A percentile compares a stretch with the other conserved stretches of the same genome.
Conservation (phyloP, 2,113 vertebrate species). For the Monopterus albus region DNA sequence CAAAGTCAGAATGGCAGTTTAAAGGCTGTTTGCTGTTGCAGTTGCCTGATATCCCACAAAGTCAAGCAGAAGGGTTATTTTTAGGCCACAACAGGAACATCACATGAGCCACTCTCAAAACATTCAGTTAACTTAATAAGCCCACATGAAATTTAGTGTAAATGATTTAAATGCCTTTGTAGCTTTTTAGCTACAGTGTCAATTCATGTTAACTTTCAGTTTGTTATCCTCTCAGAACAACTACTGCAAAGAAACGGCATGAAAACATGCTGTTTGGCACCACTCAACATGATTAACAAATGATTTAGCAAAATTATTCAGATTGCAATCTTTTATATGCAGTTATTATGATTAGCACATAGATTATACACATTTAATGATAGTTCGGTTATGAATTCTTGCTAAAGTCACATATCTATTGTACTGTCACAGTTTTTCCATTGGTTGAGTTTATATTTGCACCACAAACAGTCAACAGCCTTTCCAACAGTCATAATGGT, state of each 20-base stretch:
- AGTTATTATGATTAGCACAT: too few species aligned
- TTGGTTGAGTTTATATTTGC: too few species aligned
- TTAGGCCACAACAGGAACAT: slow-evolving; percentile 30
- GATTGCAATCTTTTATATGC: too few species aligned
- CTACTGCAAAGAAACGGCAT: too few species aligned
- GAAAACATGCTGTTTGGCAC: too few species aligned
- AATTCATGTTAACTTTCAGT: neutral
- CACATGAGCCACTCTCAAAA: slow-evolving; percentile 8
- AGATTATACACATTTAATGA: too few species aligned
- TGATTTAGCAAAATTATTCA: too few species aligned
- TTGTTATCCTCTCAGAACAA: neutral
- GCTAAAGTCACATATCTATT: too few species aligned
- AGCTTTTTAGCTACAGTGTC: neutral
- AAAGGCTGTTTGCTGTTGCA: slow-evolving; percentile 28
- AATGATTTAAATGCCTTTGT: slow-evolving; percentile 4
- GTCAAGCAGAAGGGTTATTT: slow-evolving; percentile 30
- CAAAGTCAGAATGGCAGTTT: slow-evolving; percentile 33
- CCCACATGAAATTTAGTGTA: slow-evolving; percentile 6
- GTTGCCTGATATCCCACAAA: slow-evolving; percentile 27
- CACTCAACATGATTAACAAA: neutral
- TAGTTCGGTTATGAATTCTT: too few species aligned
- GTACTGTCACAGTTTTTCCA: too few species aligned
- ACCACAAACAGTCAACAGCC: too few species aligned
- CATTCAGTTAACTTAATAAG: slow-evolving; percentile 21
- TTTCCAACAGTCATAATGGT: too few species aligned